Percentiles rank a stretch among this genome's conserved stretches.
Conservation (phyloP, 2,113 vertebrate genomes). For the Grammomys surdaster region DNA sequence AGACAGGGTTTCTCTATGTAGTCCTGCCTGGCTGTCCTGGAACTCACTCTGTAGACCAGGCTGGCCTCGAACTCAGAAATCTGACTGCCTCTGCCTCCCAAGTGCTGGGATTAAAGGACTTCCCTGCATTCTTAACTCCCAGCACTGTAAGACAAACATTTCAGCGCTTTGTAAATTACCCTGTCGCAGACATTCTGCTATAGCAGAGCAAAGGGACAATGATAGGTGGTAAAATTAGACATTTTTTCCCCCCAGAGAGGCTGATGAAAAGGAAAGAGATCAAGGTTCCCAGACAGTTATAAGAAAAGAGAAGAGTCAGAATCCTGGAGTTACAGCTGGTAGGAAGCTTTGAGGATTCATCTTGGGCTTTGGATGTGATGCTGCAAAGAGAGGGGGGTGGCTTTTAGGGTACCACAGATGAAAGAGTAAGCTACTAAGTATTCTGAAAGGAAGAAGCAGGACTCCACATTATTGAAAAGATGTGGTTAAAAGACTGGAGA, state of each 20-base stretch:
- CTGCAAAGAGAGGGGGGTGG: neutral
- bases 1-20: too few species aligned
- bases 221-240: neutral
- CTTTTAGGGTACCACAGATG: neutral
- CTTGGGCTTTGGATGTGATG: neutral
- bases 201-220: neutral
- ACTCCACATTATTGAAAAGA: neutral
- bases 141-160: neutral
- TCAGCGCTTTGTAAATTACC: neutral
- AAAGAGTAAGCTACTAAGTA: neutral
- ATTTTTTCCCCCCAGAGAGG: neutral
- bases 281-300: neutral
- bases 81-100: too few species aligned
- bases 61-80: too few species aligned
- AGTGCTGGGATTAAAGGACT: too few species aligned
- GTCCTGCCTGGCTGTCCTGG: too few species aligned
- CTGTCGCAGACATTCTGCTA: neutral
- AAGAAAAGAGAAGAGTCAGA: conserved; percentile 13
- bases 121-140: neutral
- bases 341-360: neutral
- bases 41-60: too few species aligned
- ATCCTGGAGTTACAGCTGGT: neutral
- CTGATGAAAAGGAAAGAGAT: neutral
- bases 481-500: neutral
- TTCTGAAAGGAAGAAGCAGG: neutral